Evolutionary conservation across 2,888 invertebrate genomes (phyloP).

Genomic region (Coelinius sp.): DNA sequence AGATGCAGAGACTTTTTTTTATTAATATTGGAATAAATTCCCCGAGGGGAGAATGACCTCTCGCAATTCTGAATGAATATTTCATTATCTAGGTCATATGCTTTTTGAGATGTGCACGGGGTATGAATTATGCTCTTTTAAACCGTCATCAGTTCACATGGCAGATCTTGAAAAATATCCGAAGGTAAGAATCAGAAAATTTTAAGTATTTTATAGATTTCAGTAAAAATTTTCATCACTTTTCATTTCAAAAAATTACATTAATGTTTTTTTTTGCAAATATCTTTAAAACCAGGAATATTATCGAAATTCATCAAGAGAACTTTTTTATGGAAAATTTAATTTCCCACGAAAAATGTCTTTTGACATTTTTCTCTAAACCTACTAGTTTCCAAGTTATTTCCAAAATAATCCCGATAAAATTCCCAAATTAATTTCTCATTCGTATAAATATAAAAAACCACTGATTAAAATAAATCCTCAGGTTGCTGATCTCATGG

Average conservation of each 20-base stretch:
- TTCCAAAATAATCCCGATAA: too few relatives aligned
- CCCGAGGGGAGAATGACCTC: not conserved
- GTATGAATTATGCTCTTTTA: slow-evolving; percentile 82
- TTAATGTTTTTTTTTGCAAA: too few relatives aligned
- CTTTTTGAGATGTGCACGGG: slow-evolving; percentile 94
- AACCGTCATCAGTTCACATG: slow-evolving; percentile 82
- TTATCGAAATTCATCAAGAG: too few relatives aligned
- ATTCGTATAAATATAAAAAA: too few relatives aligned
- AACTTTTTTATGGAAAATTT: too few relatives aligned
- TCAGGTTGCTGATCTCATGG: slow-evolving; percentile 84
- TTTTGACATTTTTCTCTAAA: too few relatives aligned
- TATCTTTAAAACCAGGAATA: too few relatives aligned
- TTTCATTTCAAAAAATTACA: too few relatives aligned
- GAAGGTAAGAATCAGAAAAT: slow-evolving; percentile 75
- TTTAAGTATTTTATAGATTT: not conserved
- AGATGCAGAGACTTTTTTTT: not conserved
- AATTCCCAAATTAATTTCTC: too few relatives aligned
- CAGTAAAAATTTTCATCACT: not conserved
- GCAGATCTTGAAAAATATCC: slow-evolving; percentile 80
- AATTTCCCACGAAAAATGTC: too few relatives aligned
- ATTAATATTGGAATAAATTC: not conserved
- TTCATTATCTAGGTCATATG: slow-evolving; percentile 76
- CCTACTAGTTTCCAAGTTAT: too few relatives aligned
- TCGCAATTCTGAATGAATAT: not conserved
- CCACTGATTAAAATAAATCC: slow-evolving; percentile 17